These are phyloP conservation scores for Bombus affinis DNA, from an alignment of 1,140 invertebrate genomes.

Conservation along the genomic window DNA sequence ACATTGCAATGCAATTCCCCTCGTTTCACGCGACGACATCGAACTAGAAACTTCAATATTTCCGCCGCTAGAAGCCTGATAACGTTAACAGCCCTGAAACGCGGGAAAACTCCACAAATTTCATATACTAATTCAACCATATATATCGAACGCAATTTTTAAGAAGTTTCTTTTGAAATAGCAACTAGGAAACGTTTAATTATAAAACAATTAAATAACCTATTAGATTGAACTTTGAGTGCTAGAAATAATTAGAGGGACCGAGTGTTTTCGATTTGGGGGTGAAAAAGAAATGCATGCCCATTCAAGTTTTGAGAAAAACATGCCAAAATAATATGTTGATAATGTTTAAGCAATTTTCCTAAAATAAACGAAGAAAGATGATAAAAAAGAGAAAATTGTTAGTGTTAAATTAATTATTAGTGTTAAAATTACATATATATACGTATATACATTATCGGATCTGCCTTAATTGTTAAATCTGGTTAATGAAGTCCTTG, in stretches of 20 bases:
- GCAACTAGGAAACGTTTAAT: not conserved
- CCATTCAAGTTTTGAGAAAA: not conserved
- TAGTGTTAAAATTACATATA: no score
- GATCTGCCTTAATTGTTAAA: no score
- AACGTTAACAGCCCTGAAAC: not conserved
- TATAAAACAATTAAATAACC: not conserved
- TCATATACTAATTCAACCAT: not conserved
- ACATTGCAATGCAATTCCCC: constrained; percentile 11
- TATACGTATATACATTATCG: no score
- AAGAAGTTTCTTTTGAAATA: not conserved
- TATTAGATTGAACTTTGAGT: not conserved
- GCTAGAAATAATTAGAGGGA: not conserved
- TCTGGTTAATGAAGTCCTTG: no score
- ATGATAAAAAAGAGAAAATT: not conserved
- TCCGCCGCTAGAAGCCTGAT: not conserved
- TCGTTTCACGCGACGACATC: not conserved
- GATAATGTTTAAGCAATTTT: not conserved
- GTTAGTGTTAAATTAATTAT: not conserved
- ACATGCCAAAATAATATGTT: not conserved
- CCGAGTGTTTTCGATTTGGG: not conserved
- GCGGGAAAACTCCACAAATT: constrained; percentile 28
- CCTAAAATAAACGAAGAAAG: not conserved
- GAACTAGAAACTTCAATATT: not conserved
- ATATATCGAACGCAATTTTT: not conserved
- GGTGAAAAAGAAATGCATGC: not conserved